These are phyloP conservation scores for Colletes latitarsis DNA, from an alignment of 1,140 invertebrate species.

Conservation along the genomic window DNA sequence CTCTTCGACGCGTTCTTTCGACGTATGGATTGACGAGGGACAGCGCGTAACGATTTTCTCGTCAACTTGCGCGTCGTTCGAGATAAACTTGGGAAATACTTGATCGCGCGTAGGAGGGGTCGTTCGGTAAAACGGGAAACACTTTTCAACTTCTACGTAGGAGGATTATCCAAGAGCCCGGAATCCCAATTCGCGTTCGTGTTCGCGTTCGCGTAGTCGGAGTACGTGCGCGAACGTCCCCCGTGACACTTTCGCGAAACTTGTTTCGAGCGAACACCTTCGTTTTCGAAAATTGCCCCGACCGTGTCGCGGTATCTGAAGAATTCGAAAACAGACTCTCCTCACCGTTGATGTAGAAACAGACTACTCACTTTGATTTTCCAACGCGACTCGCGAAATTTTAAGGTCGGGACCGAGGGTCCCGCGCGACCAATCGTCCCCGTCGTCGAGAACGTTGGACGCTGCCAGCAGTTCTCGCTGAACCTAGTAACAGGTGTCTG, in stretches of 20 bases:
- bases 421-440: neutral
- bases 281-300: neutral
- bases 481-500: constrained; percentile 59
- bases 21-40: neutral
- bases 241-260: neutral
- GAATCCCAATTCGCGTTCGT: neutral
- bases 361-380: no score
- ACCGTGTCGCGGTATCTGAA: no score
- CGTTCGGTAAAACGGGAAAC: neutral
- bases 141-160: neutral
- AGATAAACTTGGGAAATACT: neutral
- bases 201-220: neutral
- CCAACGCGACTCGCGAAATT: no score
- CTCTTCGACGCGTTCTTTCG: no score
- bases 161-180: neutral
- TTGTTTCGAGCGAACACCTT: neutral
- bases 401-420: no score
- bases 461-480: neutral
- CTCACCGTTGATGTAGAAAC: no score
- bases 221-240: neutral
- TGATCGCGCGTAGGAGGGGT: neutral
- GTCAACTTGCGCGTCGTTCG: neutral
- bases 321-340: no score
- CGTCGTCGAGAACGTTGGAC: constrained; percentile 32
- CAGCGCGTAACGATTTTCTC: neutral